Base-by-base conservation (phyloP, 2,113 vertebrate genomes). In the Himantopus leucocephalus region DNA sequence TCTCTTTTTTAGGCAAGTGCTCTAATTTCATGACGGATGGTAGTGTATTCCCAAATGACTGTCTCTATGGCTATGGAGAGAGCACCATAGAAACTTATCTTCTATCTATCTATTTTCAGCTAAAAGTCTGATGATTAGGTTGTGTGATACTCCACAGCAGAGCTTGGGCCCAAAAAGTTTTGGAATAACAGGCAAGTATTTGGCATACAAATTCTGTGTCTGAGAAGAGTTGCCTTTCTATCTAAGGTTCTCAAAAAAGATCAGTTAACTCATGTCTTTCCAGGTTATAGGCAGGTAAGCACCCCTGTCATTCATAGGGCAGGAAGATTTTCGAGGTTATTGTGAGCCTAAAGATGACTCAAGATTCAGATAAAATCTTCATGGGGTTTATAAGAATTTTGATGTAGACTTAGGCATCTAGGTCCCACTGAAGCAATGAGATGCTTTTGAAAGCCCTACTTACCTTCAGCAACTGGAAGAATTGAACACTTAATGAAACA, bases 1-100 rank as follows among this genome's bases (percentile, higher is more conserved):
- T 93, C 48, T 72, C 73, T 91, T 90, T 94, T 92, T 91, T 94
- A 94, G 90, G 67, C 85, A 93, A 96, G 45, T 70, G 39, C 37
- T 94, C 41, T 92, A 30, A 85, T 92, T 92, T 76, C 22, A 27
- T 90, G 58, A 90, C 6, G 48, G 77, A 45, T 92, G 16, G 34
- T 78, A 75, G 19, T 41, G 15, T 79, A 64, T 92, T 95, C 62
- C 88, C 62, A 92, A 90, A 83, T 76, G 71, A 64, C 67, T 92
- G 45, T 90, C 82, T 76, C 78, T 92, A 23, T 79, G 53, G 43
- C 63, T 92, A 70, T 93, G 78, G 88, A 93, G 75, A 92, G 21
- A 90, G 45, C 27, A 21, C 75, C 56, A 82, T 47, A 90, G 79
- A 89, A 96, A 79, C 77, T 85, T 95, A 70, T 63, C 63, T 92